Evolutionary conservation across 2,113 vertebrate species (phyloP), one percentile per base, ranked within the genome.

Genomic region (Poicephalus meyeri): DNA sequence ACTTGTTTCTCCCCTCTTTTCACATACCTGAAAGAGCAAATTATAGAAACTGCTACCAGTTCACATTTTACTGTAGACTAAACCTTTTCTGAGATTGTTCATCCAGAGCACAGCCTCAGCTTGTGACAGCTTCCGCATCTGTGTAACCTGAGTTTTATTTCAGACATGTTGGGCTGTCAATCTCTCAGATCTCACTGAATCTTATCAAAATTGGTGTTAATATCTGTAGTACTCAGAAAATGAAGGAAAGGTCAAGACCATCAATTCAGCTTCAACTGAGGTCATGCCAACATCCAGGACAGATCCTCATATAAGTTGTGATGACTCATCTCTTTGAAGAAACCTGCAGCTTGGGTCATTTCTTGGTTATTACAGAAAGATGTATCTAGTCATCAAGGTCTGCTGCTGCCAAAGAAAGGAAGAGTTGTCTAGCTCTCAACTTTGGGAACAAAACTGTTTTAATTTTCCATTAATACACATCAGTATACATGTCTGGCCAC

Each of bases 161-260:
- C 63, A 80, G 49, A 56, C 29, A 35, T 77, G 72, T 94, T 26
- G 37, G 10, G 18, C 66, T 86, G 41, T 85, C 89, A 91, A 82
- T 77, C 65, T 89, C 73, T 94, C 66, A 35, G 19, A 49, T 82
- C 44, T 88, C 73, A 70, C 66, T 68, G 70, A 95, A 80, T 53
- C 56, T 73, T 80, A 65, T 56, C 53, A 89, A 91, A 88, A 92
- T 82, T 80, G 79, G 37, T 24, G 25, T 79, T 87, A 49, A 82
- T 85, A 26, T 87, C 84, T 82, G 37, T 85, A 82, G 46, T 58
- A 73, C 23, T 85, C 39, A 65, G 78, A 95, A 91, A 84, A 95
- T 91, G 41, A 89, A 86, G 44, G 66, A 89, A 96, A 89, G 70
- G 65, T 89, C 91, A 79, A 39, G 85, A 65, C 11, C 24, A 85